These are phyloP conservation scores for Lochmaea capreae DNA, from an alignment of 2,888 invertebrate species.

Conservation along the genomic window DNA sequence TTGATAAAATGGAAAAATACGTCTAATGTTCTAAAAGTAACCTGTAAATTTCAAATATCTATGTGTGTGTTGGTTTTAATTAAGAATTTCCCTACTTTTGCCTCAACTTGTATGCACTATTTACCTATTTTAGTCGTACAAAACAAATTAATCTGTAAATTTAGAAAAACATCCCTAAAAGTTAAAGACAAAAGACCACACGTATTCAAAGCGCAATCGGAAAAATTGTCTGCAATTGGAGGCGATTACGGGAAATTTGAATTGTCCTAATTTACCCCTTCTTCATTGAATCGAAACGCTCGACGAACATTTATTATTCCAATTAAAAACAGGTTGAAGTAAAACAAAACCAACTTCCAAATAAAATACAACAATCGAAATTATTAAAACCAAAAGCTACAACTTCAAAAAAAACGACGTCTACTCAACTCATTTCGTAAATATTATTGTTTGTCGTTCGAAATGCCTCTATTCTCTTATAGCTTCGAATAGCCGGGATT, in stretches of 20 bases:
- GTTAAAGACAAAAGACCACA: too few relatives aligned
- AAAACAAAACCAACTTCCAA: not conserved
- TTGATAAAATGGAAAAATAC: too few relatives aligned
- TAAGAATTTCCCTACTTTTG: too few relatives aligned
- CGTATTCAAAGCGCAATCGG: too few relatives aligned
- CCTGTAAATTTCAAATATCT: too few relatives aligned
- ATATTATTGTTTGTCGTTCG: constrained; percentile 14
- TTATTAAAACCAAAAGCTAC: constrained; percentile 9
- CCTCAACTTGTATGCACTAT: too few relatives aligned
- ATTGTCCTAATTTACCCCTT: not conserved
- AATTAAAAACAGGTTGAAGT: not conserved
- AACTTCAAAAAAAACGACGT: constrained; percentile 4
- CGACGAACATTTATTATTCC: not conserved
- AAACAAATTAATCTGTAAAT: too few relatives aligned
- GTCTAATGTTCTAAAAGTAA: too few relatives aligned
- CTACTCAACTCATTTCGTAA: constrained; percentile 4
- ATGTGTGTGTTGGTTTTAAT: too few relatives aligned
- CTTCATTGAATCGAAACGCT: not conserved
- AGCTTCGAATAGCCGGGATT: not conserved
- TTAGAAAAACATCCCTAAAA: too few relatives aligned
- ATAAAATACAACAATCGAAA: constrained; percentile 3
- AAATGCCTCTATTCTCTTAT: not conserved
- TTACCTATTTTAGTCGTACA: too few relatives aligned
- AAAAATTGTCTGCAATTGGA: too few relatives aligned
- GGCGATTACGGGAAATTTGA: not conserved